A percentile compares a stretch with the other conserved stretches of the same genome.
phyloP scores from a whole-genome alignment of 2,113 vertebrate genomes.

The Serilophus lunatus region DNA sequence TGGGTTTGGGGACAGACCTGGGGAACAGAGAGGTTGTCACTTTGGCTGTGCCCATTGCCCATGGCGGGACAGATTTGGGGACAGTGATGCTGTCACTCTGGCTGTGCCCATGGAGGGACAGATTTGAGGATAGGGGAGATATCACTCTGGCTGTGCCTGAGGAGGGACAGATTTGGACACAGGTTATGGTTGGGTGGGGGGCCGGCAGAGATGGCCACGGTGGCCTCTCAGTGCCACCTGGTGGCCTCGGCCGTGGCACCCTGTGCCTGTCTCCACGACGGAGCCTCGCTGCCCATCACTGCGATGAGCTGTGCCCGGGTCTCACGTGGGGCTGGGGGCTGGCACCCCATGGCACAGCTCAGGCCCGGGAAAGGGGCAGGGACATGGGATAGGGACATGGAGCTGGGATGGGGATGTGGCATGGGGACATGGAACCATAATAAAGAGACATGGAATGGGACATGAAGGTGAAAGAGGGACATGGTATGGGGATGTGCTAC shows the following conservation, averaged over 20 bases:
- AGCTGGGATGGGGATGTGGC: too few species aligned
- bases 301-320: neutral
- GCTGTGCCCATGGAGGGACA: neutral
- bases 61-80: neutral
- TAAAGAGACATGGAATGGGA: too few species aligned
- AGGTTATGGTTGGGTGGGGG: neutral
- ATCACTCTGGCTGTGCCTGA: neutral
- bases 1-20: neutral
- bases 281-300: neutral
- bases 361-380: neutral
- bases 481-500: neutral
- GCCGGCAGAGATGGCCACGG: neutral
- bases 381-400: too few species aligned
- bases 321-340: neutral
- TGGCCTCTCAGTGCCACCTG: neutral
- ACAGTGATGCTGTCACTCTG: neutral
- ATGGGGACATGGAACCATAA: too few species aligned
- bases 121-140: neutral
- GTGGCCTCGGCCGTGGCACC: neutral
- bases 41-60: neutral
- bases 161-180: neutral
- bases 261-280: neutral
- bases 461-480: too few species aligned
- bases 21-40: neutral
- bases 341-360: accelerated